Base-by-base conservation (phyloP, 2,888 invertebrate species). In the Tineola bisselliella region DNA sequence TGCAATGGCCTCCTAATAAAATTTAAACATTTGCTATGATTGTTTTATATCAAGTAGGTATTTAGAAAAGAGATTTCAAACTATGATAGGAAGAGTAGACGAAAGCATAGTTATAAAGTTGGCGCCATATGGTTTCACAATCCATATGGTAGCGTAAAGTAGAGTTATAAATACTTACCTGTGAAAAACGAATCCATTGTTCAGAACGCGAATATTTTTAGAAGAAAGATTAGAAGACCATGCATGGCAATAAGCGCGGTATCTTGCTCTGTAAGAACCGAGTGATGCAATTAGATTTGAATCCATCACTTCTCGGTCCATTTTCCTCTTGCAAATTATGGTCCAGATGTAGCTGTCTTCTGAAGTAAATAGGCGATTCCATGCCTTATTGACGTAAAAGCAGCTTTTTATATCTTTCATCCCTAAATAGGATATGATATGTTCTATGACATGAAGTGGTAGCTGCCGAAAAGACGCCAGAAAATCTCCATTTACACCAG, bases 141-240 rank as follows among this genome's bases (percentile, higher is more conserved):
- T n/a, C n/a, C n/a, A n/a, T n/a, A n/a, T n/a, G n/a, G n/a, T n/a
- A n/a, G n/a, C n/a, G n/a, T n/a, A n/a, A n/a, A n/a, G n/a, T n/a
- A n/a, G 15, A 44, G 8, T 15, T 5, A 44, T 13, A 13, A n/a
- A 44, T 13, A 44, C 10, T 11, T 15, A 89, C 89, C 89, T 89
- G 83, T 97, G 96, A 65, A 97, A 82, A 8, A 96, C 96, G 75
- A 97, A 97, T 61, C 95, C 96, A 80, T 95, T 95, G n/a, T 93
- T 91, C 82, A 95, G 95, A 62, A 97, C 92, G 74, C 93, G 96
- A 74, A 96, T 92, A 82, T 97, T 95, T 68, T 94, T 89, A 48
- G 96, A 96, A 74, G 95, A 94, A 78, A 97, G 96, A 75, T 92
- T 91, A 11, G 95, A 94, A 80, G 95, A 96, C 96, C 96, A 97